Conservation (phyloP, 1,140 invertebrate species). For the Branchinecta lindahli region DNA sequence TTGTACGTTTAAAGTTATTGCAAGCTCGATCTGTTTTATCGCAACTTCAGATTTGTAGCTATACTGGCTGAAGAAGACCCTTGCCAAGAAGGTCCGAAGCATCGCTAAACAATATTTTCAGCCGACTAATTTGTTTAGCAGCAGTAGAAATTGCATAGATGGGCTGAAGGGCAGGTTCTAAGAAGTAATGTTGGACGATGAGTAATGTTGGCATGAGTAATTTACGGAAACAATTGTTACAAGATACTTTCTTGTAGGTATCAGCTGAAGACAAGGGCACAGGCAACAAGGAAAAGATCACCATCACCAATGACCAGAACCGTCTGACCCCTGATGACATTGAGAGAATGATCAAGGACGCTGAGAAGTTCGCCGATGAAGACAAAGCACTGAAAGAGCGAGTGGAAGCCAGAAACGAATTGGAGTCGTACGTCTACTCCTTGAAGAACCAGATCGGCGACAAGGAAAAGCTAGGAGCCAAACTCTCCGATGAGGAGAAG, state of each 20-base stretch:
- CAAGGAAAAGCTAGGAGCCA: constrained; percentile 94
- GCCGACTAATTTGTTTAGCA: too few relatives aligned
- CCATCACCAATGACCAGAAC: constrained; percentile 97
- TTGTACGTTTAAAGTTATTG: too few relatives aligned
- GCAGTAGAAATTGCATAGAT: too few relatives aligned
- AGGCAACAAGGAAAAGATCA: constrained; percentile 94
- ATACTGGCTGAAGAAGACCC: too few relatives aligned
- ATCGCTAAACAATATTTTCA: too few relatives aligned
- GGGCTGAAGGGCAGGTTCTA: too few relatives aligned
- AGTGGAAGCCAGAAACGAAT: constrained; percentile 84
- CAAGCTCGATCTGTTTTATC: too few relatives aligned
- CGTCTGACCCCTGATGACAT: constrained; percentile 92
- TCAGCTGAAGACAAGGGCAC: constrained; percentile 97
- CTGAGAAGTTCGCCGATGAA: constrained; percentile 95
- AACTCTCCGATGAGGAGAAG: constrained; percentile 80
- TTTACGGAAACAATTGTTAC: too few relatives aligned
- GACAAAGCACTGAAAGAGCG: constrained; percentile 94
- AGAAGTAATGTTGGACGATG: too few relatives aligned
- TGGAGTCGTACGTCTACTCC: constrained; percentile 95
- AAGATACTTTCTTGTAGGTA: constrained; percentile 37
- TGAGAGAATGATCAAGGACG: constrained; percentile 95
- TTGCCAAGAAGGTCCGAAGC: too few relatives aligned
- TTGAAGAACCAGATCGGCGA: constrained; percentile 94
- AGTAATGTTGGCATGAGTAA: too few relatives aligned
- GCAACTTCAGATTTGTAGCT: too few relatives aligned